Percentiles rank a stretch among this genome's conserved stretches.
Evolutionary conservation across 2,888 invertebrate species (phyloP).

Genomic region (Nomada fucata): DNA sequence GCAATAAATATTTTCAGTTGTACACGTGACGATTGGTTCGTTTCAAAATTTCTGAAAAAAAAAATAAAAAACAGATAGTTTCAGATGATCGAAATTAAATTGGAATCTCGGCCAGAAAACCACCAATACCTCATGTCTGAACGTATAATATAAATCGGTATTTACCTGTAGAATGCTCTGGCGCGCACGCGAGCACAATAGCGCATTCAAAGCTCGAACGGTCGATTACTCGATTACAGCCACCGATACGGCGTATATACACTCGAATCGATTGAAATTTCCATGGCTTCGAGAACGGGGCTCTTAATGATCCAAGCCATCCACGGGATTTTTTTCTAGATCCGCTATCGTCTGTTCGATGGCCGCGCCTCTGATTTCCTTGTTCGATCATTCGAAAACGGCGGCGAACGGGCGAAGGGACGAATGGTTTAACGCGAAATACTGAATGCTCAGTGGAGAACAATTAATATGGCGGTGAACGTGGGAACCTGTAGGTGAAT

Average conservation of each 20-base stretch:
- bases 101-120: too few relatives aligned
- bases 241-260: constrained; percentile 31
- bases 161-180: constrained; percentile 36
- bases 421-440: not conserved
- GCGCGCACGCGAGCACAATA: constrained; percentile 54
- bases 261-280: constrained; percentile 52
- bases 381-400: not conserved
- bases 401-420: not conserved
- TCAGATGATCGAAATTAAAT: too few relatives aligned
- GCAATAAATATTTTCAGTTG: too few relatives aligned
- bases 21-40: too few relatives aligned
- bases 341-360: constrained; percentile 3
- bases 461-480: constrained; percentile 30
- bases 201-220: constrained; percentile 67
- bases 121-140: too few relatives aligned
- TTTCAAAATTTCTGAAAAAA: too few relatives aligned
- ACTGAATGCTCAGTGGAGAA: not conserved
- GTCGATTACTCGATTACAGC: constrained; percentile 65
- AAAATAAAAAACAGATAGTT: too few relatives aligned
- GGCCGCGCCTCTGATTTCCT: constrained; percentile 16
- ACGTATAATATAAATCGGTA: constrained; percentile 2
- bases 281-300: constrained; percentile 19
- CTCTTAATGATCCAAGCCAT: constrained; percentile 27
- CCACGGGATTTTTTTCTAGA: constrained; percentile 2
- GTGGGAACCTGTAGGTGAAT: constrained; percentile 20